Evolutionary conservation across 2,888 invertebrate genomes (phyloP).

Genomic region (Agrilus biguttatus): DNA sequence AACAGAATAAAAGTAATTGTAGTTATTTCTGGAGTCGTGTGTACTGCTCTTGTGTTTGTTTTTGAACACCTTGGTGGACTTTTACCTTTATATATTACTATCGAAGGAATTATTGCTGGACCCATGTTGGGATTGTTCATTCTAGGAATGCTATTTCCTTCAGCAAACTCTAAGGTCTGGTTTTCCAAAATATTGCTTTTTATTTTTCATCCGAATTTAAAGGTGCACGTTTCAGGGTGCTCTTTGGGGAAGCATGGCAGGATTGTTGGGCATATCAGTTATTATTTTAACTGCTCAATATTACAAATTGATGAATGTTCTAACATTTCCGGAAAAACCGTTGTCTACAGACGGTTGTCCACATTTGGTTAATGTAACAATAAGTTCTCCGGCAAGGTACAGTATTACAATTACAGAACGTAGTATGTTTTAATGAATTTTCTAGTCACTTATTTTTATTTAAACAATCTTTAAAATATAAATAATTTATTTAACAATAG

Average conservation of each 20-base stretch:
- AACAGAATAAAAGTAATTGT: conserved; percentile 41
- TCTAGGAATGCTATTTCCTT: conserved; percentile 49
- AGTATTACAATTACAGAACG: too few relatives aligned
- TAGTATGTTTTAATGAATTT: too few relatives aligned
- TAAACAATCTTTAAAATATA: too few relatives aligned
- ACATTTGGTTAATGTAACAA: too few relatives aligned
- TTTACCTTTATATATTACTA: conserved; percentile 45
- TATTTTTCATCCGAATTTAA: conserved; percentile 41
- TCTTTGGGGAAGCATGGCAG: too few relatives aligned
- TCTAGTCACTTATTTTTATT: too few relatives aligned
- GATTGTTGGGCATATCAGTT: too few relatives aligned
- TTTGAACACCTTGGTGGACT: conserved; percentile 50
- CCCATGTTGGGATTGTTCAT: conserved; percentile 50
- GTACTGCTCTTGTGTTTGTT: conserved; percentile 55
- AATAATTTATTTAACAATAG: too few relatives aligned
- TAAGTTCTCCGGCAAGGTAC: too few relatives aligned
- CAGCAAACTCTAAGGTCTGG: conserved; percentile 43
- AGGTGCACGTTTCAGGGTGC: conserved; percentile 6
- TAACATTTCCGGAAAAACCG: conserved; percentile 20
- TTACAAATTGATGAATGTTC: conserved; percentile 13
- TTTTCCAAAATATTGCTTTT: conserved; percentile 51
- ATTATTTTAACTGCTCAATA: conserved; percentile 19
- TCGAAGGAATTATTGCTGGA: conserved; percentile 48
- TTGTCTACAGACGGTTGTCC: conserved; percentile 11
- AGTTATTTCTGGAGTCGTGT: conserved; percentile 43